phyloP scores from a whole-genome alignment of 2,113 vertebrate species.

The Drymodes brunneopygia region DNA sequence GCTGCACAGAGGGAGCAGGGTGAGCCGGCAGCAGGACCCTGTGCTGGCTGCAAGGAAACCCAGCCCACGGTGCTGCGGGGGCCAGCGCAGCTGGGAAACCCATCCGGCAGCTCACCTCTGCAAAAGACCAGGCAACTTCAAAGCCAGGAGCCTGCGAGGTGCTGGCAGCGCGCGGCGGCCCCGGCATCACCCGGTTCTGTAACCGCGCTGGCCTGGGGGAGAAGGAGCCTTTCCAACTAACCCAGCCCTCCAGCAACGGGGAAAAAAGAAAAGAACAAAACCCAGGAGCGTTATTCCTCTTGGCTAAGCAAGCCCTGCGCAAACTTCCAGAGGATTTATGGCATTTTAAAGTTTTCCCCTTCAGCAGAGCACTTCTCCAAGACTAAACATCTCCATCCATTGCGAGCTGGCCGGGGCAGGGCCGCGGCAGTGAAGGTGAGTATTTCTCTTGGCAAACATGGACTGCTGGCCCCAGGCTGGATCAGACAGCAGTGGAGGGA shows the following conservation, averaged over 20 bases:
- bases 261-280: not conserved
- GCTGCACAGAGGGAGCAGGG: not conserved
- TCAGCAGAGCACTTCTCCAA: slow-evolving; percentile 42
- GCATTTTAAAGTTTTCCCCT: slow-evolving; percentile 53
- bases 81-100: slow-evolving; percentile 18
- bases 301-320: not conserved
- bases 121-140: not conserved
- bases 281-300: slow-evolving; percentile 16
- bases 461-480: not conserved
- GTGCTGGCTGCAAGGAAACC: not conserved
- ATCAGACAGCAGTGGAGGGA: slow-evolving; percentile 12
- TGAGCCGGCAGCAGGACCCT: rapidly evolving
- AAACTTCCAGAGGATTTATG: slow-evolving; percentile 45
- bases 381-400: slow-evolving; percentile 61
- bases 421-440: not conserved
- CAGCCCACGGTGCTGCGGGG: not conserved
- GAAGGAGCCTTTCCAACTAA: not conserved
- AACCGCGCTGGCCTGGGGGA: rapidly evolving
- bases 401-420: not conserved
- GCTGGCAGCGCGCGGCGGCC: not conserved
- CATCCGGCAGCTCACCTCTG: not conserved
- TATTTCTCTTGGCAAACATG: slow-evolving; percentile 31
- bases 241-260: not conserved
- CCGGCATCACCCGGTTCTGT: not conserved
- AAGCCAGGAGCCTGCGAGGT: not conserved